These are phyloP conservation scores for Ernsta delagoae DNA, from an alignment of 2,888 invertebrate genomes.

Conservation along the genomic window DNA sequence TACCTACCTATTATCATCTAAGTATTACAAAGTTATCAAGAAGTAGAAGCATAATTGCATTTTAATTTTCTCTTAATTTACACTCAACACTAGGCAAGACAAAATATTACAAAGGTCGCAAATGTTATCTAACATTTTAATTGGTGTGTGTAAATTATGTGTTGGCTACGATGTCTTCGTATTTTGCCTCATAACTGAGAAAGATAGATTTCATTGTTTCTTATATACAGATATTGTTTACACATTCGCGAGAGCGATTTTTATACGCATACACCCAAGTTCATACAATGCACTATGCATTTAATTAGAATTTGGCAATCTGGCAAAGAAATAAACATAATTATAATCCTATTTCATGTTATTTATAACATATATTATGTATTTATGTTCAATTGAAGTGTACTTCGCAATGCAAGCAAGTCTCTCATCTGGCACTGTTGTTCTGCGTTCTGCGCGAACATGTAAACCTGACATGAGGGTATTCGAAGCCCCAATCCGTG, in stretches of 20 bases:
- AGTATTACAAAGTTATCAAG: conserved; percentile 18
- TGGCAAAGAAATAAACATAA: too few relatives aligned
- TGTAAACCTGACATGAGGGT: neutral
- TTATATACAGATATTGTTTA: neutral
- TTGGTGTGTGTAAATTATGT: conserved; percentile 38
- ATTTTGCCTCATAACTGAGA: conserved; percentile 23
- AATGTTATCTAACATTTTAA: conserved; percentile 68
- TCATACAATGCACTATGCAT: too few relatives aligned
- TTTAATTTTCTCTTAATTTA: conserved; percentile 30
- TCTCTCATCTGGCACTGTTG: neutral
- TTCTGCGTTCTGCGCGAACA: too few relatives aligned
- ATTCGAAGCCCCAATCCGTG: conserved; percentile 16
- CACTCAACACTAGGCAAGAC: conserved; percentile 44
- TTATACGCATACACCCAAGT: too few relatives aligned
- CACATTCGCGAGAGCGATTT: neutral
- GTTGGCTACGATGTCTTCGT: conserved; percentile 40
- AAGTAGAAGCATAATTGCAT: conserved; percentile 24
- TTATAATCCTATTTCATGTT: too few relatives aligned
- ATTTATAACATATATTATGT: too few relatives aligned
- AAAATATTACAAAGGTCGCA: conserved; percentile 65
- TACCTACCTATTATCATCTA: conserved; percentile 2
- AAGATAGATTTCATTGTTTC: conserved; percentile 20
- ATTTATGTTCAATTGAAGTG: too few relatives aligned
- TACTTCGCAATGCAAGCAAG: too few relatives aligned
- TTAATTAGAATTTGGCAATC: too few relatives aligned